Evolutionary conservation across 2,797 vertebrate species (phyloP), one percentile per base, ranked within the genome.

Genomic region (Kryptopterus vitreolus): DNA sequence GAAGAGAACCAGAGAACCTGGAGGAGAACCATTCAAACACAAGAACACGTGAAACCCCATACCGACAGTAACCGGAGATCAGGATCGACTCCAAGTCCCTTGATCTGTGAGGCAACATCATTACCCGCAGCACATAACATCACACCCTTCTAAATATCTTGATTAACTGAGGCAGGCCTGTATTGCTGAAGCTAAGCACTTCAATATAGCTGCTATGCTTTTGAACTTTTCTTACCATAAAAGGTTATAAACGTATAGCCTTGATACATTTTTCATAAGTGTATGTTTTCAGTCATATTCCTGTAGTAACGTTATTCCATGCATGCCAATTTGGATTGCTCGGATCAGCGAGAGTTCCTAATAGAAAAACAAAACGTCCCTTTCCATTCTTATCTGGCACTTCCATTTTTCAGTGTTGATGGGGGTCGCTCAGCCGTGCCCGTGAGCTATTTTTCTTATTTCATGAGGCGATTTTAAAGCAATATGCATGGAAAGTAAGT

Each of bases 401-500:
- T 66, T 74, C 80, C 70, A 85, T 87, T 86, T 84, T 48, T 89
- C 83, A 83, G 68, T 33, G 29, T 83, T 85, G 86, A 88, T 87
- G 83, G 86, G 70, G 58, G 82, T 2, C 22, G 15, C 76, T 84
- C 66, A 65, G 83, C 73, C 72, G 80, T 85, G 82, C 85, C 84
- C 11, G 68, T 84, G 79, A 82, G 81, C 79, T 69, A 65, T 81
- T 77, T 66, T 81, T 84, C 83, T 81, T 73, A 58, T 87, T 89
- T 87, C 85, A 78, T 84, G 76, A 86, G 79, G 84, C 78, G 63
- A 71, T 85, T 80, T 85, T 76, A 48, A 63, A 89, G 88, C 87
- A 88, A 89, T 89, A 88, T 88, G 84, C 87, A 90, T 90, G 79
- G 81, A 91, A 86, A 89, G 80, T 79, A 90, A 86, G 85, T 76